Conservation (phyloP, 2,113 vertebrate genomes). For the Prietella phreatophila region DNA sequence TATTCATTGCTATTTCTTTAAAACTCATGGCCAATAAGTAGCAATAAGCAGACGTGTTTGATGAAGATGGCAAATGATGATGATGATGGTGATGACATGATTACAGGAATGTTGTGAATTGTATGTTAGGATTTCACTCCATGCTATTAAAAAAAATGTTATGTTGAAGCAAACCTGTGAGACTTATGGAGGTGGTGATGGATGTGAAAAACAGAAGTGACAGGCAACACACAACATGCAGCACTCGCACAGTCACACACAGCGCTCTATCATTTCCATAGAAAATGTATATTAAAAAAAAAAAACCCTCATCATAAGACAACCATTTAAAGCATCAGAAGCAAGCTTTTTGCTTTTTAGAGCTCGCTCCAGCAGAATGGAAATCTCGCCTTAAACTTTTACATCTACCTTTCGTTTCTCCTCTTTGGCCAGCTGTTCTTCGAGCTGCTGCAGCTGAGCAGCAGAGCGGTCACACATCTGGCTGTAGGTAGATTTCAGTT, state of each 20-base stretch:
- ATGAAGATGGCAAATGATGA: constrained; percentile 50
- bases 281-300: constrained; percentile 7
- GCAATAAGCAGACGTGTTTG: constrained; percentile 62
- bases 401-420: constrained; percentile 88
- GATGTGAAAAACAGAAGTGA: constrained; percentile 63
- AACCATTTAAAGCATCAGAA: constrained; percentile 40
- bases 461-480: constrained; percentile 82
- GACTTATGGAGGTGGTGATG: constrained; percentile 58
- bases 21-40: constrained; percentile 60
- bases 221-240: constrained; percentile 69
- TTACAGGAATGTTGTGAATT: constrained; percentile 55
- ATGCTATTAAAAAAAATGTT: constrained; percentile 65
- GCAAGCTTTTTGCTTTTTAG: constrained; percentile 29
- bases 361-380: constrained; percentile 9
- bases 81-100: constrained; percentile 56
- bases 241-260: constrained; percentile 49
- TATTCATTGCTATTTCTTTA: constrained; percentile 43
- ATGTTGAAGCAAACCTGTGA: constrained; percentile 60
- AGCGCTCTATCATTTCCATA: constrained; percentile 46
- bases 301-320: background rate
- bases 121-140: constrained; percentile 60
- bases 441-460: constrained; percentile 87
- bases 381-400: background rate
- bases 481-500: constrained; percentile 81
- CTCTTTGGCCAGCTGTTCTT: constrained; percentile 86